Evolutionary conservation across 2,888 invertebrate species (phyloP).

Genomic region (Phytoseiulus persimilis): DNA sequence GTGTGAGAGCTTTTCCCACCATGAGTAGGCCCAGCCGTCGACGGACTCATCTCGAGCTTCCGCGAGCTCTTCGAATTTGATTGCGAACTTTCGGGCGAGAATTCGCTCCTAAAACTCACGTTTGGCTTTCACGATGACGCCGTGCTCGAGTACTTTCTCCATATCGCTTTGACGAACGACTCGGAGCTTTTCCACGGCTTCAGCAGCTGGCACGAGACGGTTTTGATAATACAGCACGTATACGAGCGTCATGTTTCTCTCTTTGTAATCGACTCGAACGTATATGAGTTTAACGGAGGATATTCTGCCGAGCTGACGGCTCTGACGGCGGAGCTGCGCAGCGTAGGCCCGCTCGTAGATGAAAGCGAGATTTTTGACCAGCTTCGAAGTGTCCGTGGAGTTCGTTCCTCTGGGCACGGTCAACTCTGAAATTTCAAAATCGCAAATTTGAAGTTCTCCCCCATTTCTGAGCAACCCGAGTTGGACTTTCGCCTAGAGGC

Average conservation of each 20-base stretch:
- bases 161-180: slow-evolving; percentile 7
- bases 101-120: neutral
- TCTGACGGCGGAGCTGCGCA: neutral
- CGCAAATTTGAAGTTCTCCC: no score
- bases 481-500: no score
- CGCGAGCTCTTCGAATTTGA: no score
- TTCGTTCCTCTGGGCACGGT: neutral
- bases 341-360: slow-evolving; percentile 19
- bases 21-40: no score
- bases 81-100: neutral
- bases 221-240: neutral
- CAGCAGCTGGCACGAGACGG: slow-evolving; percentile 23
- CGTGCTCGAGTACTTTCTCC: slow-evolving; percentile 19
- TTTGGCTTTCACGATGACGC: slow-evolving; percentile 16
- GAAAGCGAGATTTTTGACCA: slow-evolving; percentile 19
- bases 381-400: slow-evolving; percentile 23
- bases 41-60: no score
- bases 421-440: slow-evolving; percentile 1
- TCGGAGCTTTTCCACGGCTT: neutral
- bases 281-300: neutral
- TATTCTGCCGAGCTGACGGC: neutral
- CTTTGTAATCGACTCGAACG: neutral
- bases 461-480: no score
- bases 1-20: no score
- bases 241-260: neutral